Conservation (phyloP, 2,113 vertebrate species). For the Zingel zingel region DNA sequence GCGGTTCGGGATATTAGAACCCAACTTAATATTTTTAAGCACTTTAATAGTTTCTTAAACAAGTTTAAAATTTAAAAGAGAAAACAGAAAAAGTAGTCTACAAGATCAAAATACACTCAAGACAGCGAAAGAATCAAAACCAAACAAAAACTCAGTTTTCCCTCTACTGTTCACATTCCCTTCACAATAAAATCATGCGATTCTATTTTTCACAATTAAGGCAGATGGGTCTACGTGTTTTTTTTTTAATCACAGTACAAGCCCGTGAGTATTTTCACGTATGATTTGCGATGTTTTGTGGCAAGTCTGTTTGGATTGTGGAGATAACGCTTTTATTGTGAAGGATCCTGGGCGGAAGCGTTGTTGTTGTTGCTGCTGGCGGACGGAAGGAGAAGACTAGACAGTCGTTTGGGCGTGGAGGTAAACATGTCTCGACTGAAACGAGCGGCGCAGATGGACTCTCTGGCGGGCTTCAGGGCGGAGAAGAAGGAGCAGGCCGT, state of each 20-base stretch:
- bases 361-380: neutral
- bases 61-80: no score
- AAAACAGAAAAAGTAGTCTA: no score
- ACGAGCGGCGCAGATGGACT: constrained; percentile 57
- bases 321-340: neutral
- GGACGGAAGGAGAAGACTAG: neutral
- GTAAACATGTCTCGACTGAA: constrained; percentile 80
- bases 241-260: neutral
- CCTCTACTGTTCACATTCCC: neutral
- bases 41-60: no score
- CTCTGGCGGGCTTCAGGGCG: constrained; percentile 82
- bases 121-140: no score
- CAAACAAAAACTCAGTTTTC: no score
- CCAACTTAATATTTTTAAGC: no score
- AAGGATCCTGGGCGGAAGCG: neutral
- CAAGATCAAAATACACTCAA: no score
- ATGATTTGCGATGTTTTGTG: neutral
- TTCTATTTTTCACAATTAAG: neutral
- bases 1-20: no score
- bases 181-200: neutral
- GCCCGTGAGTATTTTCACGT: neutral
- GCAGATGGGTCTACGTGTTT: neutral
- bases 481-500: constrained; percentile 66
- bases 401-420: neutral
- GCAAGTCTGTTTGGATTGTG: neutral